Evolutionary conservation across 2,113 vertebrate species (phyloP).

Genomic region (Odocoileus hemionus): DNA sequence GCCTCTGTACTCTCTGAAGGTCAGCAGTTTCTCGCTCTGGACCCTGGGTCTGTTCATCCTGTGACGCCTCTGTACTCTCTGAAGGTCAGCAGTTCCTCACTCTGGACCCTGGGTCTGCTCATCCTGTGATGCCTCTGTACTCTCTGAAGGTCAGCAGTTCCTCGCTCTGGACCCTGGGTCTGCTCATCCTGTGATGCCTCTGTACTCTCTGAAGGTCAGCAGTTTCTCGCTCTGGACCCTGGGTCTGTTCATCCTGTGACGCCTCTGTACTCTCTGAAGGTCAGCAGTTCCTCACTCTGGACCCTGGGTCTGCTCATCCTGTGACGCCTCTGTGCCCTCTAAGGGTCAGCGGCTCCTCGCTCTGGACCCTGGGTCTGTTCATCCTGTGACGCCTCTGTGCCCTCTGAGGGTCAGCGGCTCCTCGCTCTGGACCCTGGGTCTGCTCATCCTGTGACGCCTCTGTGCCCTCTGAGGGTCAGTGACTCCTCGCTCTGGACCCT

Average conservation of each 20-base stretch:
- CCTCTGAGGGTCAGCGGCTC: no score
- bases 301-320: not conserved
- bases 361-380: no score
- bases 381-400: slow-evolving; percentile 52
- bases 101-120: no score
- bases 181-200: slow-evolving; percentile 44
- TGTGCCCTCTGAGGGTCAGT: no score
- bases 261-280: slow-evolving; percentile 73
- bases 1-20: slow-evolving; percentile 73
- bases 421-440: no score
- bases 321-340: slow-evolving; percentile 69
- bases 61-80: slow-evolving; percentile 69
- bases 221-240: no score
- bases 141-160: slow-evolving; percentile 67
- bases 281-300: not conserved
- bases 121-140: slow-evolving; percentile 57
- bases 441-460: no score
- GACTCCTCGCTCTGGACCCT: no score
- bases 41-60: not conserved
- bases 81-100: slow-evolving; percentile 37
- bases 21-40: not conserved
- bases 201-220: slow-evolving; percentile 71
- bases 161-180: no score
- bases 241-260: slow-evolving; percentile 27
- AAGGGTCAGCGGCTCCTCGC: slow-evolving; percentile 40